Evolutionary conservation across 2,797 vertebrate species (phyloP).

Genomic region (Poeciliopsis infans): DNA sequence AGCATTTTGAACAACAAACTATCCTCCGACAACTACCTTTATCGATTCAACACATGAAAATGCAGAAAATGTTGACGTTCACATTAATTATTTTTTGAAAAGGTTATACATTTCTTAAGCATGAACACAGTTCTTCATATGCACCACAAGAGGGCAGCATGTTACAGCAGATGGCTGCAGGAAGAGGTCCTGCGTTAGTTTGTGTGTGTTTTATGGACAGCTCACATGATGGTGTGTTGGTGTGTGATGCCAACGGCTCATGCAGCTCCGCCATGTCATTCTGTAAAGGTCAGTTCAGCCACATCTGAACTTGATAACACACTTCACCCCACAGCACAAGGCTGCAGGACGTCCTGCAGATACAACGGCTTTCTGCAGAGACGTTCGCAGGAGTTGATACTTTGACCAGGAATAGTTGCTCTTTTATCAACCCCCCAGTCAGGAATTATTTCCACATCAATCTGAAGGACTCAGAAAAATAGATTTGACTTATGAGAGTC

Average conservation of each 20-base stretch:
- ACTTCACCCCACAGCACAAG: not conserved
- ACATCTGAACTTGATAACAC: not conserved
- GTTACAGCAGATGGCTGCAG: constrained; percentile 38
- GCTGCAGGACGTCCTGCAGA: not conserved
- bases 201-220: constrained; percentile 13
- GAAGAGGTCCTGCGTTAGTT: not conserved
- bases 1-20: not conserved
- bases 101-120: not conserved
- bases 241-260: constrained; percentile 57
- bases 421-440: not conserved
- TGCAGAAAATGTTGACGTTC: not conserved
- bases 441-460: not conserved
- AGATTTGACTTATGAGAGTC: not conserved
- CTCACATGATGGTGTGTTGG: constrained; percentile 58
- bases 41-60: not conserved
- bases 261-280: constrained; percentile 22
- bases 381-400: not conserved
- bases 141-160: constrained; percentile 69
- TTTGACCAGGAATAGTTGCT: not conserved
- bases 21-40: not conserved
- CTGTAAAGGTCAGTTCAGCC: constrained; percentile 12
- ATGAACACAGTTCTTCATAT: not conserved
- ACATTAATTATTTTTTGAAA: not conserved
- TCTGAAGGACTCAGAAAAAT: not conserved
- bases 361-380: not conserved